Evolutionary conservation across 2,113 vertebrate genomes (phyloP).

Genomic region (Pachycephala philippinensis): DNA sequence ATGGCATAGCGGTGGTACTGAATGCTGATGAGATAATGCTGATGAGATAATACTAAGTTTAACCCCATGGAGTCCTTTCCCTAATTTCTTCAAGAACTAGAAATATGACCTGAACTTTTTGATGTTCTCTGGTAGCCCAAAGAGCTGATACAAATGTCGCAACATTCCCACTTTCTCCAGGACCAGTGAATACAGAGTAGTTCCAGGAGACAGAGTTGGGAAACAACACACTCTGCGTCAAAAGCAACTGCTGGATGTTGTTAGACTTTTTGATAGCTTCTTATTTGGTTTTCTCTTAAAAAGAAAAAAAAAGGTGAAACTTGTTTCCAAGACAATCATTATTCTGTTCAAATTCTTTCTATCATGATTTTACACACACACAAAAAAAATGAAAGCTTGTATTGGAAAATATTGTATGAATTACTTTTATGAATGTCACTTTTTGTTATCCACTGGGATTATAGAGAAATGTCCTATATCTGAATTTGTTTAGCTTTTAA

Average conservation of each 20-base stretch:
- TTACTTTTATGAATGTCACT: background rate
- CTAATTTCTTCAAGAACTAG: conserved; percentile 16
- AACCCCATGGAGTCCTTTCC: conserved; percentile 5
- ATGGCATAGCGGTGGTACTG: background rate
- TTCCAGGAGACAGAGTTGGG: background rate
- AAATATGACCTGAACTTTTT: background rate
- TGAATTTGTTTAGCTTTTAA: background rate
- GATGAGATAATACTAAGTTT: conserved; percentile 54
- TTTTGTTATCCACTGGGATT: background rate
- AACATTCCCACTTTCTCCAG: background rate
- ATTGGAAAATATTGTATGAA: background rate
- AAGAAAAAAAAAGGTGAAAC: background rate
- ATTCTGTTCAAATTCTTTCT: background rate
- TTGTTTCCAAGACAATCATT: background rate
- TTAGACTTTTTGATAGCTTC: background rate
- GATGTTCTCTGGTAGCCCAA: background rate
- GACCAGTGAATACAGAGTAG: background rate
- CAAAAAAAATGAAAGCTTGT: background rate
- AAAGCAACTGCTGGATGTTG: background rate
- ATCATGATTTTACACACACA: background rate
- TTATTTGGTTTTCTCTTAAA: background rate
- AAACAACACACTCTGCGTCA: background rate
- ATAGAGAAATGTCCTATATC: background rate
- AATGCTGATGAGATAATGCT: conserved; percentile 60
- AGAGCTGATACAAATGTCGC: background rate